These are phyloP conservation scores for Crioceris asparagi DNA, from an alignment of 2,888 invertebrate genomes.

Conservation along the genomic window DNA sequence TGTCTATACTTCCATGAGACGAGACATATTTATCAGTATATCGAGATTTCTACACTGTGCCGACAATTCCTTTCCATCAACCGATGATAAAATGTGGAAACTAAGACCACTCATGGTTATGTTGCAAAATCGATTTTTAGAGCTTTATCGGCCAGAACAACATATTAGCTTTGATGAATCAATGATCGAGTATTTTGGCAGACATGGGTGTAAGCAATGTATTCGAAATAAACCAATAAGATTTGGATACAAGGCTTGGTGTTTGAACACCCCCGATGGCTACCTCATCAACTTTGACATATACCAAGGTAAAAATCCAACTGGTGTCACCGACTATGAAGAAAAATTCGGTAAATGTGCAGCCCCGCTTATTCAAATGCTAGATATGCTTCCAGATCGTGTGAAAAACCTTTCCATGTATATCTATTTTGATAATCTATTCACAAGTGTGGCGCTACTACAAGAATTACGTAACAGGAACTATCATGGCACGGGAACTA, in stretches of 20 bases:
- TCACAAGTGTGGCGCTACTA: conserved; percentile 10
- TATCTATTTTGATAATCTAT: conserved; percentile 13
- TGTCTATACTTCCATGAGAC: conserved; percentile 13
- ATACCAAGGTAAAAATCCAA: conserved; percentile 14
- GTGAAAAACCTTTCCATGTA: conserved; percentile 6
- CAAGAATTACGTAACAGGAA: conserved; percentile 1
- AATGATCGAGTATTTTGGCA: conserved; percentile 6
- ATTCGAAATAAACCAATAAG: conserved; percentile 15
- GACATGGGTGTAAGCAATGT: conserved; percentile 10
- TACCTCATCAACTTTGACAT: conserved; percentile 10
- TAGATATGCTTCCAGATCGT: conserved; percentile 3
- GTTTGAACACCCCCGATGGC: conserved; percentile 8
- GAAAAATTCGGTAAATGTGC: conserved; percentile 7
- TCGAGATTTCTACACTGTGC: conserved; percentile 11
- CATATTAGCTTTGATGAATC: conserved; percentile 10
- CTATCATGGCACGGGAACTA: conserved; percentile 8
- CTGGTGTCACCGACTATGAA: conserved; percentile 3
- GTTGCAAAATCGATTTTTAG: conserved; percentile 4
- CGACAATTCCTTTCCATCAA: conserved; percentile 4
- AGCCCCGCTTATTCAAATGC: conserved; percentile 6
- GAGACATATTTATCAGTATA: conserved; percentile 9
- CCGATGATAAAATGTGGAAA: conserved; percentile 6
- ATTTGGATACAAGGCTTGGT: conserved; percentile 10
- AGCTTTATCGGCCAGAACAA: conserved; percentile 7
- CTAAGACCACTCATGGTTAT: conserved; percentile 7